Evolutionary conservation across 53 echinoderm and acorn worm species (phyloP).

Genomic region (Astropecten irregularis): DNA sequence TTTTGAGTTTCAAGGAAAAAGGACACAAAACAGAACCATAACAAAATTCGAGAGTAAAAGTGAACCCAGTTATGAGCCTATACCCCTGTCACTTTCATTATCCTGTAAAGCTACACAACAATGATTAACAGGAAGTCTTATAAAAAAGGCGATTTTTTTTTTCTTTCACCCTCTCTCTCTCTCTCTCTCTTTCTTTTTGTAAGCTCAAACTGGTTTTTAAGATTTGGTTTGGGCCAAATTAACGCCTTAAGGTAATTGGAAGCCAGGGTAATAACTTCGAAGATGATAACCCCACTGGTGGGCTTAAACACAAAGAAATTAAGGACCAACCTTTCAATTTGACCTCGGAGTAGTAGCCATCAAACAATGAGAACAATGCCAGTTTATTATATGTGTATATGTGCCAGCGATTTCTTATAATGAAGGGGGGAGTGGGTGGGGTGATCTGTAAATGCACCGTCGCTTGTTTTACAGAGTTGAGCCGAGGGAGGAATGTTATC

Average conservation of each 20-base stretch:
- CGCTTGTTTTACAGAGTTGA: not conserved
- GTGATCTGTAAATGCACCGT: no score
- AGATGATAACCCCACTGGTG: conserved; percentile 25
- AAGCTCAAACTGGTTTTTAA: not conserved
- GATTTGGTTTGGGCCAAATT: conserved; percentile 27
- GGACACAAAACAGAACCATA: no score
- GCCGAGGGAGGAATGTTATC: not conserved
- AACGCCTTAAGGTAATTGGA: conserved; percentile 9
- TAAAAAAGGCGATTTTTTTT: no score
- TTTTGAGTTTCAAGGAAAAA: no score
- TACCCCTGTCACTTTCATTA: conserved; percentile 26
- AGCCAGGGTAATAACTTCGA: conserved; percentile 34
- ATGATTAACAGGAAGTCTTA: conserved; percentile 22
- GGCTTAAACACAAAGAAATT: conserved; percentile 36
- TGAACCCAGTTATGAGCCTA: no score
- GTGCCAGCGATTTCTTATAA: not conserved
- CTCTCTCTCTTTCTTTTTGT: no score
- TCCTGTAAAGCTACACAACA: not conserved
- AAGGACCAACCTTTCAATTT: not conserved
- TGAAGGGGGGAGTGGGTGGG: not conserved
- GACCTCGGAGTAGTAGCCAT: conserved; percentile 9
- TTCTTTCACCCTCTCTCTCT: no score
- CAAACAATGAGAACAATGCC: conserved; percentile 21
- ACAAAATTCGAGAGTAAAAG: no score
- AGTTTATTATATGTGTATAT: no score